Evolutionary conservation across 1,140 invertebrate genomes (phyloP).

Genomic region (Solen grandis): DNA sequence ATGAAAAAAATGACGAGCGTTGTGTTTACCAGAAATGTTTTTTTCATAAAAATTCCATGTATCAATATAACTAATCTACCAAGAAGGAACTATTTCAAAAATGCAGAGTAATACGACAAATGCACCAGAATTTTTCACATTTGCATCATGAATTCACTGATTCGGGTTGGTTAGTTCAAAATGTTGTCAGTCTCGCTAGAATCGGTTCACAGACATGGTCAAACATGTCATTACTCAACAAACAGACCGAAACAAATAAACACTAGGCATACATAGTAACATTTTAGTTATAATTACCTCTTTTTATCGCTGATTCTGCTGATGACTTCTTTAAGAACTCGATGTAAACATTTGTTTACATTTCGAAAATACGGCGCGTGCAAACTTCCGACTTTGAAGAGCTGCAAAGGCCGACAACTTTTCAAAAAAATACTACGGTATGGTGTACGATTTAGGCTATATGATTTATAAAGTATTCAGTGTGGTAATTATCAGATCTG

Average conservation of each 20-base stretch:
- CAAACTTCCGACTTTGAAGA: no score
- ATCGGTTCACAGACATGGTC: slow-evolving; percentile 3
- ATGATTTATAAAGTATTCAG: no score
- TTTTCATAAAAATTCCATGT: slow-evolving; percentile 26
- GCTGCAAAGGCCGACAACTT: no score
- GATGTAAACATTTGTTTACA: no score
- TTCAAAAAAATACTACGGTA: no score
- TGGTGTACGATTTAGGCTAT: no score
- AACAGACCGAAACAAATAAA: slow-evolving; percentile 11
- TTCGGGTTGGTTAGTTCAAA: slow-evolving; percentile 4
- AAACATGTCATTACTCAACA: slow-evolving; percentile 8
- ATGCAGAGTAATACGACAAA: slow-evolving; percentile 1
- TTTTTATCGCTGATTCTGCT: no score
- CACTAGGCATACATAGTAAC: background rate
- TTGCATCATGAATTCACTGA: slow-evolving; percentile 6
- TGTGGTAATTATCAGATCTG: no score
- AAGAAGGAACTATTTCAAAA: slow-evolving; percentile 15
- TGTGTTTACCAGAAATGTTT: slow-evolving; percentile 19
- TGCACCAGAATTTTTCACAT: slow-evolving; percentile 11
- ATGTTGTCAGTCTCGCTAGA: slow-evolving; percentile 20
- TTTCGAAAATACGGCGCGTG: no score
- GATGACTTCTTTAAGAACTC: no score
- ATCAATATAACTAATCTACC: slow-evolving; percentile 4
- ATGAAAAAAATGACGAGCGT: background rate
- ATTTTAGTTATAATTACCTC: no score